A percentile compares a stretch with the other conserved stretches of the same genome.
phyloP scores from a whole-genome alignment of 2,888 invertebrate genomes.

The Aromia moschata region DNA sequence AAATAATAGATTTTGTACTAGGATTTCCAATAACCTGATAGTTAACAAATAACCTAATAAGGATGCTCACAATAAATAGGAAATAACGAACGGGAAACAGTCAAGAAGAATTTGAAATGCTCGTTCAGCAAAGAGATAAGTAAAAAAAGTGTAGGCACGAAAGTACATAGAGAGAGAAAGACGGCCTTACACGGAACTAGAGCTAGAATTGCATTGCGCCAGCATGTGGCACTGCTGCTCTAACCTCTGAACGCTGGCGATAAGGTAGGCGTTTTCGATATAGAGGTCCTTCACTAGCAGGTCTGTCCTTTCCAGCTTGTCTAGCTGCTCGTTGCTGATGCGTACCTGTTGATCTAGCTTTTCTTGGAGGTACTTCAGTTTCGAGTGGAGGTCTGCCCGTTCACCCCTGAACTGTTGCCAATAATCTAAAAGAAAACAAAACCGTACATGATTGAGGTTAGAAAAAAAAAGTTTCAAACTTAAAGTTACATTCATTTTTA shows the following conservation, averaged over 20 bases:
- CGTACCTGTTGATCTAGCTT: conserved; percentile 67
- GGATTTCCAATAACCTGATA: not conserved
- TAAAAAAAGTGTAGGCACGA: conserved; percentile 10
- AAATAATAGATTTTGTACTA: conserved; percentile 26
- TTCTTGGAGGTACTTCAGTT: conserved; percentile 66
- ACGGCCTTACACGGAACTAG: conserved; percentile 48
- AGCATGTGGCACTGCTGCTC: conserved; percentile 67
- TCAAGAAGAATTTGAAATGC: not conserved
- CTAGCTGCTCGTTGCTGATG: conserved; percentile 68
- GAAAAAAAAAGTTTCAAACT: not conserved
- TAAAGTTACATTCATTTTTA: not conserved
- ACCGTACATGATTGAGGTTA: not conserved
- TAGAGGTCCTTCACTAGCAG: conserved; percentile 83
- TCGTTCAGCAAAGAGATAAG: not conserved
- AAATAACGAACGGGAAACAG: not conserved
- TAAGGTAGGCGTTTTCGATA: conserved; percentile 83
- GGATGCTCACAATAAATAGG: not conserved
- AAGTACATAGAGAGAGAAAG: not conserved
- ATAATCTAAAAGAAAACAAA: conserved; percentile 60
- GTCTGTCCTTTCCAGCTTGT: conserved; percentile 78
- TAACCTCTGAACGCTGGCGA: conserved; percentile 69
- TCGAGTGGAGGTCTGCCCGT: conserved; percentile 65
- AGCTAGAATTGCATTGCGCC: conserved; percentile 57
- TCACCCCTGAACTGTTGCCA: conserved; percentile 68
- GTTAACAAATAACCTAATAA: not conserved